phyloP scores from a whole-genome alignment of 2,888 invertebrate species.

The Philopedon plagiatum region DNA sequence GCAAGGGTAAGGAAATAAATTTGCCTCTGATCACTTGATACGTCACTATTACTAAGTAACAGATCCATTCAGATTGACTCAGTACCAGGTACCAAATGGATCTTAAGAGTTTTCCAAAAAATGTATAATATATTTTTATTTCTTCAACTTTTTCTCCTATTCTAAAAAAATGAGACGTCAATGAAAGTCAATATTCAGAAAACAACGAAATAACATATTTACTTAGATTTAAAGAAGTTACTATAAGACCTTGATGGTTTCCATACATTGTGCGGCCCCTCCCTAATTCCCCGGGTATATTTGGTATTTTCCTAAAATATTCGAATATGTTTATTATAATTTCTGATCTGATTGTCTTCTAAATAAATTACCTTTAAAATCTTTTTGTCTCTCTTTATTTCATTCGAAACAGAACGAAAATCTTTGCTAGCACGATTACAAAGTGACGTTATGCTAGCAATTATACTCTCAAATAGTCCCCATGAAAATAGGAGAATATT shows the following conservation, averaged over 20 bases:
- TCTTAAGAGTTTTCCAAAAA: slow-evolving; percentile 37
- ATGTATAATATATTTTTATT: slow-evolving; percentile 2
- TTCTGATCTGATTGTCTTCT: too few relatives aligned
- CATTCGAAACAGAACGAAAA: slow-evolving; percentile 18
- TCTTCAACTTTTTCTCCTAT: background rate
- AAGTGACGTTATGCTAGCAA: slow-evolving; percentile 29
- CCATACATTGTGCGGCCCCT: slow-evolving; percentile 35
- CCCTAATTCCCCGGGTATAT: slow-evolving; percentile 18
- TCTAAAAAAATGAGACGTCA: too few relatives aligned
- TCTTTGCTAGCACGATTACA: slow-evolving; percentile 17
- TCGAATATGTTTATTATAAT: too few relatives aligned
- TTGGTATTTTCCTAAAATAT: slow-evolving; percentile 33
- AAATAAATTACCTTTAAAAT: slow-evolving; percentile 29
- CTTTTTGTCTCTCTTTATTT: slow-evolving; percentile 23
- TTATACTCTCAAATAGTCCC: slow-evolving; percentile 23
- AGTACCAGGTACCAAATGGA: slow-evolving; percentile 30
- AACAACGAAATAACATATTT: background rate
- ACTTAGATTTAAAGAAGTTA: background rate
- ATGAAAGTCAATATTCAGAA: too few relatives aligned
- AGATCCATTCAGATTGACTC: slow-evolving; percentile 40
- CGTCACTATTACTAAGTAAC: slow-evolving; percentile 34
- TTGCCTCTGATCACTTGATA: slow-evolving; percentile 28
- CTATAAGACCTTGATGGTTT: background rate
- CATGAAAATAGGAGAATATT: slow-evolving; percentile 19
- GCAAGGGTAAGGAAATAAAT: slow-evolving; percentile 42